These are phyloP conservation scores for Chelidonichthys spinosus DNA, from an alignment of 2,797 vertebrate species.

Conservation along the genomic window DNA sequence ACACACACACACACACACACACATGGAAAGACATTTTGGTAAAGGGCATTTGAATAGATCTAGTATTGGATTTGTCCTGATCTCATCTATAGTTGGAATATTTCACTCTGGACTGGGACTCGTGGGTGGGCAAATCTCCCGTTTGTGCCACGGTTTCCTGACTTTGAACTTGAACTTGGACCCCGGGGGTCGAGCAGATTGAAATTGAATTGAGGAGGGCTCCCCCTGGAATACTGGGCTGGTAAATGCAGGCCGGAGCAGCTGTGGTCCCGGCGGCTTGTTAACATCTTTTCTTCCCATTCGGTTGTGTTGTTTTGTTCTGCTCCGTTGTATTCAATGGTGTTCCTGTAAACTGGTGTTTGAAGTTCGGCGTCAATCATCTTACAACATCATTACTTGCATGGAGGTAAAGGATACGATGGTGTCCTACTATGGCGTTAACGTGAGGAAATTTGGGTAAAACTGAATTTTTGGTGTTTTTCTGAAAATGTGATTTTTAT, in stretches of 20 bases:
- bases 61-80: conserved; percentile 70
- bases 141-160: conserved; percentile 89
- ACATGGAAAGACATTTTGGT: conserved; percentile 55
- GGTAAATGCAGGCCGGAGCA: conserved; percentile 87
- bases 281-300: conserved; percentile 49
- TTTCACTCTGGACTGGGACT: conserved; percentile 69
- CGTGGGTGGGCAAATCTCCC: conserved; percentile 92
- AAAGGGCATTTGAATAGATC: conserved; percentile 72
- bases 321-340: conserved; percentile 23
- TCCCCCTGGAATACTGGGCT: conserved; percentile 92
- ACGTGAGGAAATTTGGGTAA: background rate
- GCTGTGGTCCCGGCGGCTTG: conserved; percentile 64
- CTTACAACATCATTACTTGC: conserved; percentile 20
- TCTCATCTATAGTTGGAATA: conserved; percentile 65
- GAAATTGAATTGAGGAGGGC: conserved; percentile 92
- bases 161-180: conserved; percentile 97
- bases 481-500: conserved; percentile 5
- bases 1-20: conserved; percentile 33
- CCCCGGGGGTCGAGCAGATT: conserved; percentile 78
- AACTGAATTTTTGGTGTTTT: background rate
- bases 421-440: background rate
- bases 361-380: conserved; percentile 22
- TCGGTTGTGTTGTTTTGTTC: conserved; percentile 21
- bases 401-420: conserved; percentile 9
- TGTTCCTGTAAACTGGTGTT: conserved; percentile 31